A percentile compares a stretch with the other conserved stretches of the same genome.
Evolutionary conservation across 1,140 invertebrate species (phyloP).

Genomic region (Microvelia longipes): DNA sequence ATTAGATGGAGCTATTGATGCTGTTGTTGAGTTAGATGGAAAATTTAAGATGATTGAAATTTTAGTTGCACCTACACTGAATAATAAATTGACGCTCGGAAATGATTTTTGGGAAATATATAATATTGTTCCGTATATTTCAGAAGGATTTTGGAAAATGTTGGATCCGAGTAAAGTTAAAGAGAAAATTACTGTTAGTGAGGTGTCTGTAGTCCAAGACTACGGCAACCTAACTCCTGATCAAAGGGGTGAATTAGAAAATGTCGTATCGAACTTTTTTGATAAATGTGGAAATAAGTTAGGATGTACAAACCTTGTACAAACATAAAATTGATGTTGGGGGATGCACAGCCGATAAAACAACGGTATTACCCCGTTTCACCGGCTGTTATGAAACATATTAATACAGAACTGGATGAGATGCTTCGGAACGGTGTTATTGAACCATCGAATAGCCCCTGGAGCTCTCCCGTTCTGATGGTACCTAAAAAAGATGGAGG

Average conservation of each 20-base stretch:
- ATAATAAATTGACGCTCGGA: neutral
- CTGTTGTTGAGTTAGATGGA: neutral
- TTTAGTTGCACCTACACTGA: neutral
- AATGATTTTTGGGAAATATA: neutral
- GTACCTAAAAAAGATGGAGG: slow-evolving; percentile 35
- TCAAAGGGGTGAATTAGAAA: neutral
- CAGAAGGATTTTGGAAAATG: neutral
- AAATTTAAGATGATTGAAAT: neutral
- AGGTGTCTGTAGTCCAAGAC: neutral
- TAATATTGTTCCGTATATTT: neutral
- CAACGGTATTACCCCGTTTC: slow-evolving; percentile 13
- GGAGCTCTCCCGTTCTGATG: slow-evolving; percentile 33
- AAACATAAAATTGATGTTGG: neutral
- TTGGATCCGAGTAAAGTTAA: neutral
- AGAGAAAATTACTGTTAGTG: neutral
- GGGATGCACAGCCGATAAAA: slow-evolving; percentile 5
- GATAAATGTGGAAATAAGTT: neutral
- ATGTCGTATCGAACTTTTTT: neutral
- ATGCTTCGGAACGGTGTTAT: slow-evolving; percentile 29
- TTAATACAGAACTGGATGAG: slow-evolving; percentile 16
- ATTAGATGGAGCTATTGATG: neutral
- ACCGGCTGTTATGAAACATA: slow-evolving; percentile 7
- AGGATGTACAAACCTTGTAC: neutral
- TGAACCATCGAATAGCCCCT: slow-evolving; percentile 30
- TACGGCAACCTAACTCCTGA: neutral